These are phyloP conservation scores for Venustaconcha ellipsiformis DNA, from an alignment of 1,140 invertebrate species.

Conservation along the genomic window DNA sequence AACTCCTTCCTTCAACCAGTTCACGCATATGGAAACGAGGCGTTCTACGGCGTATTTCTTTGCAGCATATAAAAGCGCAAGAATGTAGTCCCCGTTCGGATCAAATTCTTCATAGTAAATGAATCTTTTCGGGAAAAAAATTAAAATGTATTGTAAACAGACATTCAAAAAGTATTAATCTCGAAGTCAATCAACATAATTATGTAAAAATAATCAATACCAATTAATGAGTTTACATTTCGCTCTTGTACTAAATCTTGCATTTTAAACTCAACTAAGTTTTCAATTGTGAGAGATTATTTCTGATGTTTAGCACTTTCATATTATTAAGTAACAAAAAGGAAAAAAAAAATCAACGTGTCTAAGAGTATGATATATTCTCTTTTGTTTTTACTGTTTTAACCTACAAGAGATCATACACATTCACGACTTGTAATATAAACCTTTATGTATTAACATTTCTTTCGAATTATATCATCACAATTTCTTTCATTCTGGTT, in stretches of 20 bases:
- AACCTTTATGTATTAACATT: neutral
- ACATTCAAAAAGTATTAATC: neutral
- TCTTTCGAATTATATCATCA: neutral
- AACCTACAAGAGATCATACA: neutral
- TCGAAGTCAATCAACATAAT: neutral
- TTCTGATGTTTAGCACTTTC: too few species aligned
- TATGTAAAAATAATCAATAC: neutral
- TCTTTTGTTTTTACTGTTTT: neutral
- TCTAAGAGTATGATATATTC: neutral
- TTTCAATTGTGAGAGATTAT: neutral
- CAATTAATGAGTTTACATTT: neutral
- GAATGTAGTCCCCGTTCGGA: conserved; percentile 83
- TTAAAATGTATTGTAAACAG: neutral
- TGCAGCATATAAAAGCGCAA: conserved; percentile 85
- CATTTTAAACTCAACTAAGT: neutral
- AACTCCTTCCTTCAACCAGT: conserved; percentile 82
- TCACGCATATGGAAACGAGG: conserved; percentile 82
- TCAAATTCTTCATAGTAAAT: conserved; percentile 44
- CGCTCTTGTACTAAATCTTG: neutral
- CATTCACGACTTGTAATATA: neutral
- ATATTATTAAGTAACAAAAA: too few species aligned
- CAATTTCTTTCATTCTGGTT: neutral
- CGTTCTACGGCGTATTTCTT: conserved; percentile 86
- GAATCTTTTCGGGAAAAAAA: conserved; percentile 36
- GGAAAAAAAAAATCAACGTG: too few species aligned